Base-by-base conservation (phyloP, 2,797 vertebrate genomes). In the Aplochiton taeniatus region DNA sequence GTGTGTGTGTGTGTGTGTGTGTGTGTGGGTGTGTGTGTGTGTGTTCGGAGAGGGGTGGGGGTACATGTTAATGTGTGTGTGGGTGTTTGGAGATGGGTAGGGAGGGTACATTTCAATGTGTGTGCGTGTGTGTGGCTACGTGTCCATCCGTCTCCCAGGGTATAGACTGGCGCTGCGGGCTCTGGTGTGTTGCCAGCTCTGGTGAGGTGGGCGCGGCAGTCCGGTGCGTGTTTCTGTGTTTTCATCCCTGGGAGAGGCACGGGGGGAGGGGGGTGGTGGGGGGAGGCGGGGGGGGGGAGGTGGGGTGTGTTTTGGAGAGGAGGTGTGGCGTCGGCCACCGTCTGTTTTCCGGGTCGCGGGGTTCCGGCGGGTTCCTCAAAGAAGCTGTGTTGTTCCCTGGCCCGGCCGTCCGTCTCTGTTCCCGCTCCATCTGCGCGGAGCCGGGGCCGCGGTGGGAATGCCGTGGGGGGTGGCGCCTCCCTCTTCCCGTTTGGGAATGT, bases 171-270 rank as follows among this genome's bases (percentile, higher is more conserved):
- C 44, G 78, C 85, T 61, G 31, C 52, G 49, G 78, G 81, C 71
- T 68, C 78, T 78, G 77, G 66, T 58, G 1, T 7, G 9, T 12
- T 47, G 76, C 78, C 83, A 81, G 66, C 63, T 64, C 70, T 65
- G 47, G 43, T 43, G 55, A 62, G 73, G 63, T 3, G 6, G 31
- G 6, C 31, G 31, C 2, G 31, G 31, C 3, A 3, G 31, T 31
- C 31, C 6, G 31, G 31, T 6, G 31, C 6, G 3, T 31, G 31
- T 31, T 31, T 31, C 31, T 6, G 3, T 6, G 3, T 6, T 6
- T 3, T 31, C 31, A 6, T 31, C 31, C 31, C 2, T 6, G 31
- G 31, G 31, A 6, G 31, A 31, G 31, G 31, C 31, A 6, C 31
- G 31, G 31, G 31, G 31, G 31, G 6, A 47, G 62, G 31, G 73